These are phyloP conservation scores for Drosophila lacteicornis DNA, from an alignment of 1,140 invertebrate species.

Conservation along the genomic window DNA sequence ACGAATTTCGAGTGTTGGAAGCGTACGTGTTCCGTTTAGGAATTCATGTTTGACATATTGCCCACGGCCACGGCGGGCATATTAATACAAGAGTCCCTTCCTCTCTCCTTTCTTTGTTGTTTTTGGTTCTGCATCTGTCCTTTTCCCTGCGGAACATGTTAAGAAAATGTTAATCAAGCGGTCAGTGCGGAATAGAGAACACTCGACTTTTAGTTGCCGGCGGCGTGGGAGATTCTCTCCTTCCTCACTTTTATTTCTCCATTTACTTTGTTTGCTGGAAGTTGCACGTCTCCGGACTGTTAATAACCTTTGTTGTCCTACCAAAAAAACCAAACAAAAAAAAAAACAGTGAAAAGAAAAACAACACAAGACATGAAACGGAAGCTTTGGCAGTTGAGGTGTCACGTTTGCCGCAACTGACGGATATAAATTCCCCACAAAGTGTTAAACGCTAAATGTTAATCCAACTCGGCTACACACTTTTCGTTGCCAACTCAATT, in stretches of 20 bases:
- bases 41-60: conserved; percentile 80
- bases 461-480: conserved; percentile 18
- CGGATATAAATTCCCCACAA: conserved; percentile 68
- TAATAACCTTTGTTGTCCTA: conserved; percentile 71
- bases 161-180: conserved; percentile 82
- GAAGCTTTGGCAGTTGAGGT: conserved; percentile 64
- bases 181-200: conserved; percentile 77
- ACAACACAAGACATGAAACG: conserved; percentile 58
- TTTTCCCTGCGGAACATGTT: conserved; percentile 47
- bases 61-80: conserved; percentile 70
- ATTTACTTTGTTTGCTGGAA: conserved; percentile 55
- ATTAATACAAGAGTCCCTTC: conserved; percentile 58
- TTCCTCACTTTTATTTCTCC: conserved; percentile 34
- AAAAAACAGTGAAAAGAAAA: conserved; percentile 27
- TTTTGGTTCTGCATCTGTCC: conserved; percentile 7
- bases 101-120: background rate
- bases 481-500: conserved; percentile 44
- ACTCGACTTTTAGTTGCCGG: conserved; percentile 69
- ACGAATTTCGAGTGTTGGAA: conserved; percentile 73
- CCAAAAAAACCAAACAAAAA: conserved; percentile 8
- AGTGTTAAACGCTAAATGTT: conserved; percentile 60
- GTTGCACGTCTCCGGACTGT: conserved; percentile 74
- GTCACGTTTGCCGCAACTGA: conserved; percentile 51
- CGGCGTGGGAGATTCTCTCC: conserved; percentile 51
- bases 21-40: conserved; percentile 79